Conservation (phyloP, 2,113 vertebrate genomes). For the Pluvianellus socialis region DNA sequence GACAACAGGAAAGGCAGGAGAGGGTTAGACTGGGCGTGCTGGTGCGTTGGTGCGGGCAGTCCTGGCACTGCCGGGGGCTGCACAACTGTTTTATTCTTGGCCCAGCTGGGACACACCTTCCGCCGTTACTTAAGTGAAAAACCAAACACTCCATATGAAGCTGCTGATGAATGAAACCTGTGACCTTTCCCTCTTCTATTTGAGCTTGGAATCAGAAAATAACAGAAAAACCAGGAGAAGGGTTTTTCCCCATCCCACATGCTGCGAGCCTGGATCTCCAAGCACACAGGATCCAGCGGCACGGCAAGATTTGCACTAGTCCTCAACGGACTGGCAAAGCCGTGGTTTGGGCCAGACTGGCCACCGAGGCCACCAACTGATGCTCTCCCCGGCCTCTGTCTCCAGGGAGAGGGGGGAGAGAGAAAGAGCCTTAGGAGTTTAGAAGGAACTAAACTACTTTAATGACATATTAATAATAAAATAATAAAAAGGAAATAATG, state of each 20-base stretch:
- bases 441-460: no score
- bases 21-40: background rate
- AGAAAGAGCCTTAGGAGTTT: no score
- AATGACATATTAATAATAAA: no score
- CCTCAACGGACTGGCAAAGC: no score
- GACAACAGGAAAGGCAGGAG: background rate
- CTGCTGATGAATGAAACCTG: background rate
- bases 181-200: background rate
- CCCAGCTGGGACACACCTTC: background rate
- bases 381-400: no score
- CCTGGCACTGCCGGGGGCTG: background rate
- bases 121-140: background rate
- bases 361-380: no score
- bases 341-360: no score
- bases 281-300: rapidly evolving
- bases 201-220: background rate
- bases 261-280: background rate
- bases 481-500: no score
- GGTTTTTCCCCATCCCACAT: background rate
- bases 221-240: background rate
- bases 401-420: no score
- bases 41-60: no score
- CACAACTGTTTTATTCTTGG: background rate
- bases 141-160: background rate
- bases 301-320: background rate